Evolutionary conservation across 2,797 vertebrate species (phyloP), one percentile per base, ranked within the genome.

Genomic region (Lophotriccus pileatus): DNA sequence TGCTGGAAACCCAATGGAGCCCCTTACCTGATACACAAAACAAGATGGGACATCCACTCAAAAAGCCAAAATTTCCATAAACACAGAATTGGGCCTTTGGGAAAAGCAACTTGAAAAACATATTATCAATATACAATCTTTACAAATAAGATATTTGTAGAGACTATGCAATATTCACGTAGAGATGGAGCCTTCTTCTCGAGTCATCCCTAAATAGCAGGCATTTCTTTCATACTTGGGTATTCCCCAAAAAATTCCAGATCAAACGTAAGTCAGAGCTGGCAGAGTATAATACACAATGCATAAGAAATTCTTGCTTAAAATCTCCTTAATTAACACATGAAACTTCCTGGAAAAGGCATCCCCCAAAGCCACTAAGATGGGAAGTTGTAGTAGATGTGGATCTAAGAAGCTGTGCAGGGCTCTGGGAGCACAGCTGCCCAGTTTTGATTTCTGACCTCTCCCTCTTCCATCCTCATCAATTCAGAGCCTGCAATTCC

Each of bases 201-300:
- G 58, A 34, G 19, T 64, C 25, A 27, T 36, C 28, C 39, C 50
- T 63, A 36, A 89, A 79, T 19, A 15, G 25, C 27, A 78, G 14
- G 10, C 10, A 41, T 36, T 74, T 89, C 37, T 44, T 66, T 75
- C 10, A 7, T 6, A 62, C 21, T 47, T 28, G 2, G 14, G 23
- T 62, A 44, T 52, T 81, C 36, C 47, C 23, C 41, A 43, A 80
- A 14, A 14, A 63, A 10, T 28, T 77, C n/a, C 23, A 75, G 27
- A 37, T 62, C 43, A 73, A 64, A 66, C 18, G 9, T 1, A 11
- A 37, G 14, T 36, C 47, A 79, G 70, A 84, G 32, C 10, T 74
- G 41, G 25, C 39, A 67, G 9, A 10, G 49, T 41, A 34, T 17
- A 69, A 66, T 0, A 12, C 0, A 0, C 43, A 81, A 41, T 2